Base-by-base conservation (phyloP, 2,113 vertebrate genomes). In the Indicator indicator region DNA sequence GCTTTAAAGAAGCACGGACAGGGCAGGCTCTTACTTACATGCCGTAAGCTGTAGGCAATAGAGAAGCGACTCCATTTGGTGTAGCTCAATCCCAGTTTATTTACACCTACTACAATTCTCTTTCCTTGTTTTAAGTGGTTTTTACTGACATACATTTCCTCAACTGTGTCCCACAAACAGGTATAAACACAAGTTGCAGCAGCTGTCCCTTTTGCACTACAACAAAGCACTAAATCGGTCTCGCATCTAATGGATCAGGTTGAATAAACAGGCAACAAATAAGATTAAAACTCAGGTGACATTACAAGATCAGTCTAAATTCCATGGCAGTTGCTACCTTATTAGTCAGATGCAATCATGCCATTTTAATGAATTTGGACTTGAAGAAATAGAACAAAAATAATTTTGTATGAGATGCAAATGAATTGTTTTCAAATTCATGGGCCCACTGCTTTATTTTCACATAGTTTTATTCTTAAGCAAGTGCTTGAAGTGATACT, bases 21-120 rank as follows among this genome's bases (percentile, higher is more conserved):
- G 15, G 12, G 18, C 27, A 0, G 18, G 27, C 8, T 8, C 1
- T 8, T 13, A 0, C 13, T 10, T 1, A 2, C 1, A 1, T 6
- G 10, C 5, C 38, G 8, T 11, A 12, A 21, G 0, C 13, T 3
- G 16, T 26, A 10, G 30, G 76, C 9, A 5, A 2, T 2, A 20
- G 55, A 32, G 17, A 16, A 9, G 38, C 0, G 10, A 27, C 9
- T 23, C 3, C 5, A 1, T 2, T 26, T 2, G 8, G 20, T 26
- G 55, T 12, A 7, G 26, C 13, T 30, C 10, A 5, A 5, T 7
- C 1, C 0, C 12, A 3, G 0, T 10, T 33, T 4, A 10, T 1
- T 30, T 12, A 16, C 2, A 15, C 30, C 12, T 3, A 1, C 11
- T 0, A 0, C 2, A 2, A 13, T 18, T 8, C 3, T 7, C 0